Conservation (phyloP, 1,140 invertebrate genomes). For the Drosophila orena region DNA sequence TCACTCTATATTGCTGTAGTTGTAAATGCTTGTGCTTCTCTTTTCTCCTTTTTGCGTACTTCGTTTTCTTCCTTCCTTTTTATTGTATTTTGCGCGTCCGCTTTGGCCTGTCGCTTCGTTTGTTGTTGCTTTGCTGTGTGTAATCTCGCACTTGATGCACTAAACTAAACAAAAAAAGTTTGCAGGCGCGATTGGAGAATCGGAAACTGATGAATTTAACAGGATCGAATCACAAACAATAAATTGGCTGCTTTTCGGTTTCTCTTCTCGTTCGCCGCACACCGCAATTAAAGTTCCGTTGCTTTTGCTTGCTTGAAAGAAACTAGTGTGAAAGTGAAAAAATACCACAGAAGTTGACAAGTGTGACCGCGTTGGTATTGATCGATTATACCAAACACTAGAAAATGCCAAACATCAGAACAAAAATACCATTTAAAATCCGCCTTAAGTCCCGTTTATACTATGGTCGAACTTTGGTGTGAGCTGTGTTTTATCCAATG, state of each 20-base stretch:
- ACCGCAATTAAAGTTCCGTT: background rate
- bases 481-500: too few species aligned
- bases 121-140: slow-evolving; percentile 13
- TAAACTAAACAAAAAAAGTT: slow-evolving; percentile 40
- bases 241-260: slow-evolving; percentile 5
- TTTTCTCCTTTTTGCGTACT: slow-evolving; percentile 31
- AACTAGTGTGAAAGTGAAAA: background rate
- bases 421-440: too few species aligned
- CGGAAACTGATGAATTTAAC: background rate
- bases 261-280: slow-evolving; percentile 4
- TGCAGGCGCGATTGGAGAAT: slow-evolving; percentile 1
- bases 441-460: too few species aligned
- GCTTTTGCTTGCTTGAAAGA: background rate
- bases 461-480: too few species aligned
- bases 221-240: slow-evolving; percentile 11
- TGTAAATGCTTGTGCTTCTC: slow-evolving; percentile 30
- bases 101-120: slow-evolving; percentile 34
- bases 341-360: background rate
- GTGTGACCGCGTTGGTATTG: background rate
- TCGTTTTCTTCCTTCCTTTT: slow-evolving; percentile 25
- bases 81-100: slow-evolving; percentile 32
- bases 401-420: too few species aligned
- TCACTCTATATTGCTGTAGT: slow-evolving; percentile 53
- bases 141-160: slow-evolving; percentile 21
- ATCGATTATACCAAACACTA: background rate